Evolutionary conservation across 2,797 vertebrate genomes (phyloP).

Genomic region (Clarias fuscus): DNA sequence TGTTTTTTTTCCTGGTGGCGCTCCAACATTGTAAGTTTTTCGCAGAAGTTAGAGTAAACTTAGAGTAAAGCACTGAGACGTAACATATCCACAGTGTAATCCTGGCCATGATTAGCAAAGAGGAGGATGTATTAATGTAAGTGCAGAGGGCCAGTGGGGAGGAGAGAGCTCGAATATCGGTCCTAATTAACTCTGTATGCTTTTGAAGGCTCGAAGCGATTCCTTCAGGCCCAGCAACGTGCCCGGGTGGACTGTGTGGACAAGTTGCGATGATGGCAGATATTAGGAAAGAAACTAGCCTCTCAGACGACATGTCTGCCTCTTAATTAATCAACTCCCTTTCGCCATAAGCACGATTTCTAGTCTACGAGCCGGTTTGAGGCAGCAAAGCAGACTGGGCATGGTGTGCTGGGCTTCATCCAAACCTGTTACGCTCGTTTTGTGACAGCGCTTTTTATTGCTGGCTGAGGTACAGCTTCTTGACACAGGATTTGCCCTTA

Average conservation of each 20-base stretch:
- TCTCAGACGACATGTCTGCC: slow-evolving; percentile 31
- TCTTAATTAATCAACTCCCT: slow-evolving; percentile 40
- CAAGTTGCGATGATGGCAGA: slow-evolving; percentile 38
- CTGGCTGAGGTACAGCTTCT: slow-evolving; percentile 28
- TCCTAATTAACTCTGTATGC: slow-evolving; percentile 39
- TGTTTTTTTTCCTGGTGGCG: slow-evolving; percentile 23
- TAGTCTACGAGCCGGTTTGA: slow-evolving; percentile 20
- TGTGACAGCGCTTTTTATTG: slow-evolving; percentile 42
- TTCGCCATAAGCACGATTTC: slow-evolving; percentile 18
- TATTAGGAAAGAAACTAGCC: slow-evolving; percentile 23
- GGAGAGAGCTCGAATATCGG: slow-evolving; percentile 20
- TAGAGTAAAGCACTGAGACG: slow-evolving; percentile 19
- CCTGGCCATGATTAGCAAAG: slow-evolving; percentile 7
- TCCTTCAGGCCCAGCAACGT: slow-evolving; percentile 11
- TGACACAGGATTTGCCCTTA: slow-evolving; percentile 24
- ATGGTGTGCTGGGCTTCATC: slow-evolving; percentile 24
- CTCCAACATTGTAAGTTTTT: slow-evolving; percentile 18
- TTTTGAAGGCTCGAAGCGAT: slow-evolving; percentile 31
- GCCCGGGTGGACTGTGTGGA: slow-evolving; percentile 8
- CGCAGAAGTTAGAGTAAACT: slow-evolving; percentile 15
- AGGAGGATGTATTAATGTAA: not conserved
- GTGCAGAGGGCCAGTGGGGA: not conserved
- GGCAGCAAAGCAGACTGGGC: slow-evolving; percentile 17
- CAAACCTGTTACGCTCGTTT: slow-evolving; percentile 37
- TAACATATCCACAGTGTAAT: slow-evolving; percentile 32